phyloP scores from a whole-genome alignment of 2,888 invertebrate genomes.

The Timema cristinae region DNA sequence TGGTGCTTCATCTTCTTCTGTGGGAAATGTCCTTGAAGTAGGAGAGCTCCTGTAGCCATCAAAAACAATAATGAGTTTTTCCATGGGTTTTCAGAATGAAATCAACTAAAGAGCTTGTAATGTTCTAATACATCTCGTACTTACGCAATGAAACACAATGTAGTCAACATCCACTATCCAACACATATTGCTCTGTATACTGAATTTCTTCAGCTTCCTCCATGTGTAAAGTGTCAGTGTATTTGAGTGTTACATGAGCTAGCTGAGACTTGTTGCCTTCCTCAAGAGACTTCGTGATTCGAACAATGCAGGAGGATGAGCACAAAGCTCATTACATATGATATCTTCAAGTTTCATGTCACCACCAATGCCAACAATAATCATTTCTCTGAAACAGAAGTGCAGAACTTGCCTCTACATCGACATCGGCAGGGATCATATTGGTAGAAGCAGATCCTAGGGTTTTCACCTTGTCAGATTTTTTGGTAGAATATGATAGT shows the following conservation, averaged over 20 bases:
- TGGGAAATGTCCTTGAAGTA: neutral
- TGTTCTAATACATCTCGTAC: neutral
- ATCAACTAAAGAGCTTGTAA: neutral
- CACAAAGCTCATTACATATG: neutral
- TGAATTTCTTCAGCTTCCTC: too few species aligned
- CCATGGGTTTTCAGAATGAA: neutral
- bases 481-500: neutral
- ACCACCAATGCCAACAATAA: neutral
- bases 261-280: neutral
- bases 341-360: conserved; percentile 3
- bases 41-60: neutral
- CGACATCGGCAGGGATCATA: neutral
- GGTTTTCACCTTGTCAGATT: neutral
- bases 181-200: too few species aligned
- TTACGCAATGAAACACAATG: neutral
- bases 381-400: neutral
- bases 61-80: neutral
- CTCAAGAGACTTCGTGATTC: neutral
- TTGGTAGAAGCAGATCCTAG: neutral
- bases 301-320: neutral
- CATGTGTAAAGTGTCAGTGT: too few species aligned
- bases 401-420: neutral
- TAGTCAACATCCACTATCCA: neutral
- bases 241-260: neutral
- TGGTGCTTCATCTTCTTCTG: neutral